These are phyloP conservation scores for Pyrochroa serraticornis DNA, from an alignment of 2,888 invertebrate species.

Conservation along the genomic window DNA sequence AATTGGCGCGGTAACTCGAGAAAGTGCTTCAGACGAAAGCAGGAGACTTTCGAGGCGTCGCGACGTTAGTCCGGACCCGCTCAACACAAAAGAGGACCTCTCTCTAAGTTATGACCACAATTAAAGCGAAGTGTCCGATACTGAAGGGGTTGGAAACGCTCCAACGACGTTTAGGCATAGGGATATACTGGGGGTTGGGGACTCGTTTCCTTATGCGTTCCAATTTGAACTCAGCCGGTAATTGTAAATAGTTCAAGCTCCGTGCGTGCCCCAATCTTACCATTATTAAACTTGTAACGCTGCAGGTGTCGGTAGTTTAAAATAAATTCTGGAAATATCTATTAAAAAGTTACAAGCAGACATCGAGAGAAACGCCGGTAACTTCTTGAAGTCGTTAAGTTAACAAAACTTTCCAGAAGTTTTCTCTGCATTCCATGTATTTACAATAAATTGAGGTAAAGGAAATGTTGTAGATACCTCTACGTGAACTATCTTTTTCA, in stretches of 20 bases:
- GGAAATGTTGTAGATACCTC: too few species aligned
- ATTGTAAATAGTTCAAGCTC: constrained; percentile 4
- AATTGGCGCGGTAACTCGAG: constrained; percentile 7
- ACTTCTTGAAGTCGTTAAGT: too few species aligned
- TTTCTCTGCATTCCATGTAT: too few species aligned
- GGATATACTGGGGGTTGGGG: constrained; percentile 11
- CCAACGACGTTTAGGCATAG: constrained; percentile 21
- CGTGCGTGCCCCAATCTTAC: too few species aligned
- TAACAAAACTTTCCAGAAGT: too few species aligned
- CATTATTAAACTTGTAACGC: too few species aligned
- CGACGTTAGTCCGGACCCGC: constrained; percentile 9
- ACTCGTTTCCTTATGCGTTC: not conserved
- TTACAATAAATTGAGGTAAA: too few species aligned
- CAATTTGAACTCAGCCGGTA: not conserved
- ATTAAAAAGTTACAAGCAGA: too few species aligned
- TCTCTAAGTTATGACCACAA: constrained; percentile 30
- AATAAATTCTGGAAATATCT: too few species aligned
- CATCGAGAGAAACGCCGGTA: too few species aligned
- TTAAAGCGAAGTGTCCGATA: constrained; percentile 29
- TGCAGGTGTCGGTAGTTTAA: too few species aligned
- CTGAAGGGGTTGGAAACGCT: constrained; percentile 30
- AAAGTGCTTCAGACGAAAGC: constrained; percentile 12
- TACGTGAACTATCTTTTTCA: too few species aligned
- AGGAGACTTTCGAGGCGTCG: constrained; percentile 5
- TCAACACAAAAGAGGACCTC: constrained; percentile 23